Evolutionary conservation across 2,888 invertebrate genomes (phyloP).

Genomic region (Hemithea aestivaria): DNA sequence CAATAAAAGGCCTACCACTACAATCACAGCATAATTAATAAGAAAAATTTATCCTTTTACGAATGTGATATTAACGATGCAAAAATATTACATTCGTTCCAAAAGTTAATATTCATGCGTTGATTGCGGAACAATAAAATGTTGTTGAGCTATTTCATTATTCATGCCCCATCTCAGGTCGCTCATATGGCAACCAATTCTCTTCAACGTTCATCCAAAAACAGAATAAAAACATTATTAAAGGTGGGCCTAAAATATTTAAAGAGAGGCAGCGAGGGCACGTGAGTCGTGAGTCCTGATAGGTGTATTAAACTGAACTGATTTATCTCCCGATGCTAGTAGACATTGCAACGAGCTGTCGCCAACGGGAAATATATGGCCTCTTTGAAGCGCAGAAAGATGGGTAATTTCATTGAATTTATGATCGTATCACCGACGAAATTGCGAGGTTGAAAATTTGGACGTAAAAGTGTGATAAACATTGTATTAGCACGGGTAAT

Average conservation of each 20-base stretch:
- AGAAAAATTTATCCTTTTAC: too few species aligned
- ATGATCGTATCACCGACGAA: constrained; percentile 69
- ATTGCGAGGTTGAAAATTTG: constrained; percentile 64
- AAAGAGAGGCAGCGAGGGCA: constrained; percentile 35
- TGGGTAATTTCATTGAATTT: constrained; percentile 77
- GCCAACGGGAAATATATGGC: constrained; percentile 67
- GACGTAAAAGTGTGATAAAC: constrained; percentile 59
- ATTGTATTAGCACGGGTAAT: constrained; percentile 39
- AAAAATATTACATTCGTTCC: too few species aligned
- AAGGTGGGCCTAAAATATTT: not conserved
- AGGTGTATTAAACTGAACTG: constrained; percentile 41
- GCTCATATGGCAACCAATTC: too few species aligned
- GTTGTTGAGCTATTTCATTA: too few species aligned
- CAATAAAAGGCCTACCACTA: too few species aligned
- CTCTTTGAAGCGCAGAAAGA: constrained; percentile 75
- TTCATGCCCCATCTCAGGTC: not conserved
- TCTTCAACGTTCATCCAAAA: too few species aligned
- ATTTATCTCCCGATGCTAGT: constrained; percentile 72
- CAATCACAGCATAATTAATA: too few species aligned
- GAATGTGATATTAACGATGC: too few species aligned
- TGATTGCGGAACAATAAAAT: too few species aligned
- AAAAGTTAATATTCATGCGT: too few species aligned
- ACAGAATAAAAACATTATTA: too few species aligned
- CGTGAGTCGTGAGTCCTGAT: constrained; percentile 21
- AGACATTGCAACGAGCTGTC: constrained; percentile 68